phyloP scores from a whole-genome alignment of 2,888 invertebrate species.

The Drosophila cognata region DNA sequence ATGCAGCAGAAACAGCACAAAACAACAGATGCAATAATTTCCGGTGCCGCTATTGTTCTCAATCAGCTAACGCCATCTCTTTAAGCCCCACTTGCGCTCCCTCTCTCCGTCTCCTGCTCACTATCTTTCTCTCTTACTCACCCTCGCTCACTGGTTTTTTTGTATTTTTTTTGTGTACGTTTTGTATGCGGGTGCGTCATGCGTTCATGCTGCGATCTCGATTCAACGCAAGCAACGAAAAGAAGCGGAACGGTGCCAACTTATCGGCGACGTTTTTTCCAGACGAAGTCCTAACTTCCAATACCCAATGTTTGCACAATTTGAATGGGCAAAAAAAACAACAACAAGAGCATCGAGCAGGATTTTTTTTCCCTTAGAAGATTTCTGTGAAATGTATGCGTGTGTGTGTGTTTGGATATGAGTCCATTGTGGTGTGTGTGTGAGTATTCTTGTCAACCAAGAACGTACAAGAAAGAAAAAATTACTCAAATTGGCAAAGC shows the following conservation, averaged over 20 bases:
- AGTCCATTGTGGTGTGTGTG: constrained; percentile 6
- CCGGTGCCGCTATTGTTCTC: constrained; percentile 74
- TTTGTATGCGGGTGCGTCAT: constrained; percentile 49
- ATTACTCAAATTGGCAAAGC: constrained; percentile 14
- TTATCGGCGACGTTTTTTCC: constrained; percentile 41
- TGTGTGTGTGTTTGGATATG: constrained; percentile 5
- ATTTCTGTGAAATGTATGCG: constrained; percentile 29
- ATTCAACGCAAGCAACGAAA: constrained; percentile 12
- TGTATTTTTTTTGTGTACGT: neutral
- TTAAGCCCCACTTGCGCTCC: constrained; percentile 26
- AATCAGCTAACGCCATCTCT: constrained; percentile 75
- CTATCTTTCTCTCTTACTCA: neutral
- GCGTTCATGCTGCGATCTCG: constrained; percentile 27
- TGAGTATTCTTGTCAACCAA: constrained; percentile 17
- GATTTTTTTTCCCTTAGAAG: constrained; percentile 30
- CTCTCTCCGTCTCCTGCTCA: constrained; percentile 1
- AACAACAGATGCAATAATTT: constrained; percentile 77
- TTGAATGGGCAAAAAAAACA: constrained; percentile 30
- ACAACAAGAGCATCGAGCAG: constrained; percentile 13
- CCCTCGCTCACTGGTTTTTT: neutral
- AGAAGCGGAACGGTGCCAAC: constrained; percentile 34
- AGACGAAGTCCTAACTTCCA: constrained; percentile 31
- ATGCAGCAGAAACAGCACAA: constrained; percentile 45
- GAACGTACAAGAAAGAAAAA: constrained; percentile 11
- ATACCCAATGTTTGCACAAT: constrained; percentile 42